A percentile compares a stretch with the other conserved stretches of the same genome.
Evolutionary conservation across 2,113 vertebrate genomes (phyloP).

Genomic region (Tetraodon nigroviridis): DNA sequence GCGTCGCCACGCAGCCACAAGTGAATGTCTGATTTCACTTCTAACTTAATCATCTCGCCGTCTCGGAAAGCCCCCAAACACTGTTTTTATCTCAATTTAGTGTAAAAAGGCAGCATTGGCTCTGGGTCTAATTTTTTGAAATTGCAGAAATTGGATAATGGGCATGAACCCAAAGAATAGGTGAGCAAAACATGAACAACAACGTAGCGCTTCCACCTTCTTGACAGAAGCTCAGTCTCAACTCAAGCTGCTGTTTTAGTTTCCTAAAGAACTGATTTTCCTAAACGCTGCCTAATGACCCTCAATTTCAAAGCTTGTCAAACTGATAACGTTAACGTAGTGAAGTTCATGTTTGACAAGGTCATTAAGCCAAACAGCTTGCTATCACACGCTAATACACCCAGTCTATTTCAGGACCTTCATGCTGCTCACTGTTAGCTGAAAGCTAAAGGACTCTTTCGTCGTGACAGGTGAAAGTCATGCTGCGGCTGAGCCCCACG

Average conservation of each 20-base stretch:
- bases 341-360: too few species aligned
- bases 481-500: constrained; percentile 63
- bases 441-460: neutral
- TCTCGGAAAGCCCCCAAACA: neutral
- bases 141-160: neutral
- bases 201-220: constrained; percentile 8
- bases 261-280: too few species aligned
- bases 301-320: too few species aligned
- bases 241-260: too few species aligned
- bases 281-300: too few species aligned
- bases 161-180: constrained; percentile 2
- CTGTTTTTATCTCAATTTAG: neutral
- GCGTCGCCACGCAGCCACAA: constrained; percentile 17
- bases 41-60: constrained; percentile 7
- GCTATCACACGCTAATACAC: too few species aligned
- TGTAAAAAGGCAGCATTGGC: too few species aligned
- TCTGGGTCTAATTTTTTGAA: neutral
- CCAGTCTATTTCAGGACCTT: too few species aligned
- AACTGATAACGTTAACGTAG: too few species aligned
- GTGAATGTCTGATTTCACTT: constrained; percentile 1
- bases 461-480: constrained; percentile 65
- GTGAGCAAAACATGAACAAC: neutral
- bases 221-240: too few species aligned
- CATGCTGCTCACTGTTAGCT: neutral
- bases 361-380: too few species aligned